phyloP scores from a whole-genome alignment of 2,888 invertebrate species.

The Endotricha flammealis region DNA sequence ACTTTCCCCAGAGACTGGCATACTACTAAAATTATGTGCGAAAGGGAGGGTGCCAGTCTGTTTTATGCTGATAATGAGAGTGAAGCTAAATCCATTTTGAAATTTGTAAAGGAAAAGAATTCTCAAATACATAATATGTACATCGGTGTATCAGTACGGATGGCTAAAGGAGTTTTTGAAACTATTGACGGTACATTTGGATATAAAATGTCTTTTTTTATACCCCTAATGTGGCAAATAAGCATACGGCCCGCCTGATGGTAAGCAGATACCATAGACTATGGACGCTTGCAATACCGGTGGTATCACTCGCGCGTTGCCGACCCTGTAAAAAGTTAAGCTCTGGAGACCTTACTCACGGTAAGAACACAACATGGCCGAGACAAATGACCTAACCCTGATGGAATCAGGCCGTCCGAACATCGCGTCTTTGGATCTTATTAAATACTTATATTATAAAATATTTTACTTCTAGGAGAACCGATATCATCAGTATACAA shows the following conservation, averaged over 20 bases:
- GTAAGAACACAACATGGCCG: too few relatives aligned
- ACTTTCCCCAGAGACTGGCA: slow-evolving; percentile 42
- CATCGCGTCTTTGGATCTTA: too few relatives aligned
- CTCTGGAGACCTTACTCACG: too few relatives aligned
- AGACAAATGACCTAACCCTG: too few relatives aligned
- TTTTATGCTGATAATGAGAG: slow-evolving; percentile 45
- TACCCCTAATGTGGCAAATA: not conserved
- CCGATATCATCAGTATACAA: slow-evolving; percentile 41
- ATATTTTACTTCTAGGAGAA: slow-evolving; percentile 33
- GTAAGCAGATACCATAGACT: not conserved
- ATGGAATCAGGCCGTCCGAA: too few relatives aligned
- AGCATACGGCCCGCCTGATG: not conserved
- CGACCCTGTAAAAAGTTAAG: too few relatives aligned
- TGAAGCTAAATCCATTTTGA: slow-evolving; percentile 36
- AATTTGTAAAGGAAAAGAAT: slow-evolving; percentile 24
- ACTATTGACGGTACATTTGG: slow-evolving; percentile 42
- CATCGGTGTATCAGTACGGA: slow-evolving; percentile 42
- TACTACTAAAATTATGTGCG: slow-evolving; percentile 44
- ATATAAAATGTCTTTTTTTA: too few relatives aligned
- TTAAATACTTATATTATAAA: too few relatives aligned
- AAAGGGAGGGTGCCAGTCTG: slow-evolving; percentile 43
- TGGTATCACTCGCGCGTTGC: too few relatives aligned
- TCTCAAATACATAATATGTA: slow-evolving; percentile 28
- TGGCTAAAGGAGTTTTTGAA: slow-evolving; percentile 43
- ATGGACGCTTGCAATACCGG: too few relatives aligned